Percentiles rank a stretch among this genome's conserved stretches.
Conservation (phyloP, 2,113 vertebrate species). For the Caranx ignobilis region DNA sequence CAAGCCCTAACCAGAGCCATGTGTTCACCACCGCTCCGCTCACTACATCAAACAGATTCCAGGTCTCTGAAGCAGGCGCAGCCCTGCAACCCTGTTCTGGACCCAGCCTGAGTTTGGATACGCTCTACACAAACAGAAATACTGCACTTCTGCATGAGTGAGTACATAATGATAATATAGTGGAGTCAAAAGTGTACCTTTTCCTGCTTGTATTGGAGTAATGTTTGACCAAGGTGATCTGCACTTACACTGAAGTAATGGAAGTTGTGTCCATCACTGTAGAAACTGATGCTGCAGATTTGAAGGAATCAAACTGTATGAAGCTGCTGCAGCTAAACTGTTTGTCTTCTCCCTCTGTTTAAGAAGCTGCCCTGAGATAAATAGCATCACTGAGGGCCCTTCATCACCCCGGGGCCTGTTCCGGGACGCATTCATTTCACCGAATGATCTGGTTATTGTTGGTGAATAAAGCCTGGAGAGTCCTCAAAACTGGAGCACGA, state of each 20-base stretch:
- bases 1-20: conserved; percentile 52
- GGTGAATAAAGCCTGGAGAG: neutral
- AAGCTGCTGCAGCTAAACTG: too few species aligned
- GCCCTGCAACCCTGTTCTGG: conserved; percentile 29
- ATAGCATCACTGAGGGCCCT: neutral
- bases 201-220: too few species aligned
- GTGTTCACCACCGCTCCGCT: conserved; percentile 21
- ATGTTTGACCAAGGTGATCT: too few species aligned
- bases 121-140: conserved; percentile 27
- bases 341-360: neutral
- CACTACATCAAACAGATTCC: conserved; percentile 57
- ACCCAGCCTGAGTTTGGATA: conserved; percentile 24
- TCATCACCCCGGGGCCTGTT: neutral
- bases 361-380: neutral
- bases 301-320: too few species aligned
- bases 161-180: too few species aligned
- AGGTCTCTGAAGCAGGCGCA: conserved; percentile 14
- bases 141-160: too few species aligned
- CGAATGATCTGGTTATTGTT: neutral
- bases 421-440: neutral
- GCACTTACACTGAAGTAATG: too few species aligned
- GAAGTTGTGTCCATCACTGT: too few species aligned
- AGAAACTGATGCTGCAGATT: too few species aligned
- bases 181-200: too few species aligned
- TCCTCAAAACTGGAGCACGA: neutral